phyloP scores from a whole-genome alignment of 2,797 vertebrate species.

The Hemibagrus guttatus region DNA sequence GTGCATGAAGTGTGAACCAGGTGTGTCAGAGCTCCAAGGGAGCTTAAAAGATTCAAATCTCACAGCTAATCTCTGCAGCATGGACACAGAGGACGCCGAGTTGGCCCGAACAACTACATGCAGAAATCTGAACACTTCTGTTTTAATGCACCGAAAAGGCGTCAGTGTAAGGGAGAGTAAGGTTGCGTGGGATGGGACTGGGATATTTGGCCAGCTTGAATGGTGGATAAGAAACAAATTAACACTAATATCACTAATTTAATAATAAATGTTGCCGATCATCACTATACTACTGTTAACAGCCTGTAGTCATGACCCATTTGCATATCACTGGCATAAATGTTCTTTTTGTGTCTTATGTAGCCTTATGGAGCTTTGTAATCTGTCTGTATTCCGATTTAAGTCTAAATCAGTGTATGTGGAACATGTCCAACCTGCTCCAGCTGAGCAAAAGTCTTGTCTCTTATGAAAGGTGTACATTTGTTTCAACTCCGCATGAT shows the following conservation, averaged over 20 bases:
- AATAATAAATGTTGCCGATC: background rate
- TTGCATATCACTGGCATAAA: background rate
- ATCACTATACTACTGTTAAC: background rate
- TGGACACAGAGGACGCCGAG: background rate
- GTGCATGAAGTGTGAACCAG: constrained; percentile 26
- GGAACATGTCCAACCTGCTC: constrained; percentile 18
- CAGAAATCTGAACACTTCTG: background rate
- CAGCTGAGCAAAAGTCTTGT: constrained; percentile 12
- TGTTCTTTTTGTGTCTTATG: background rate
- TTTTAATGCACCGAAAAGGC: background rate
- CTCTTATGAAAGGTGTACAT: constrained; percentile 16
- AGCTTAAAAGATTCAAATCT: constrained; percentile 16
- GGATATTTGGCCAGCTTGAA: background rate
- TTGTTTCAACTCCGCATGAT: constrained; percentile 35
- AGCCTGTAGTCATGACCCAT: background rate
- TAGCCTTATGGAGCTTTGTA: background rate
- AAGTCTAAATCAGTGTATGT: constrained; percentile 8
- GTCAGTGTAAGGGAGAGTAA: constrained; percentile 13
- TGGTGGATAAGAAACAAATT: background rate
- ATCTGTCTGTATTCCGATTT: background rate
- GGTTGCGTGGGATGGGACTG: background rate
- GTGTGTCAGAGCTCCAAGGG: constrained; percentile 23
- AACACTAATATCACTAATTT: background rate
- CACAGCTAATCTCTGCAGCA: constrained; percentile 6
- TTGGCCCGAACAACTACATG: background rate